These are phyloP conservation scores for Ochropleura leucogaster DNA, from an alignment of 2,888 invertebrate species.

Conservation along the genomic window DNA sequence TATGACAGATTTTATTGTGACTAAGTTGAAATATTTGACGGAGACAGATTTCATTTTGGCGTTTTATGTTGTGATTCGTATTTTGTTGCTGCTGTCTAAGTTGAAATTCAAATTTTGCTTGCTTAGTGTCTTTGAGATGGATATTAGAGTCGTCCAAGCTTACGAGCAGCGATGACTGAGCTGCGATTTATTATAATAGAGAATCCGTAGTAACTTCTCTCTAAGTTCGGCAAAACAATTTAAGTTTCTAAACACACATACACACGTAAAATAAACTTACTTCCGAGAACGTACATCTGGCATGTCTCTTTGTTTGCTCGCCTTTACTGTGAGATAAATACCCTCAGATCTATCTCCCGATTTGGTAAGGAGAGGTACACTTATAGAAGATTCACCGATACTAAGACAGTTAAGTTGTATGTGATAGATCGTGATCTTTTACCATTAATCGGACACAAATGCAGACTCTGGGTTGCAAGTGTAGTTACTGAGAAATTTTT, in stretches of 20 bases:
- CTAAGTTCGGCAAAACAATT: not conserved
- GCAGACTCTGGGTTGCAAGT: not conserved
- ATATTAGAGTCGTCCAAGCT: slow-evolving; percentile 1
- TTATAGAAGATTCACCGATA: not conserved
- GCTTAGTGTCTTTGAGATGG: slow-evolving; percentile 19
- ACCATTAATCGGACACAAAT: not conserved
- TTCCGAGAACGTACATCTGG: not conserved
- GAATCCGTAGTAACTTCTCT: not conserved
- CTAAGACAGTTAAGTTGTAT: not conserved
- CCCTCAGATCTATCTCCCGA: too few relatives aligned
- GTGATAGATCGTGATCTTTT: not conserved
- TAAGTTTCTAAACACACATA: slow-evolving; percentile 9
- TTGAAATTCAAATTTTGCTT: slow-evolving; percentile 15
- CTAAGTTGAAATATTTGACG: slow-evolving; percentile 55
- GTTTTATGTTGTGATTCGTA: slow-evolving; percentile 46
- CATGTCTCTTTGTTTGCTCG: not conserved
- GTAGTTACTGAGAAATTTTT: not conserved
- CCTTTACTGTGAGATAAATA: not conserved
- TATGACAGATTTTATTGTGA: slow-evolving; percentile 62
- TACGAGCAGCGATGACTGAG: not conserved
- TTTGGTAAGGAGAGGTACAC: not conserved
- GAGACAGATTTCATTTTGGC: slow-evolving; percentile 54
- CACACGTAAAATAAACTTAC: not conserved
- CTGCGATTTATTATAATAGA: not conserved
- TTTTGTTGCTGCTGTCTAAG: slow-evolving; percentile 22